Conservation (phyloP, 2,113 vertebrate species). For the Mirounga angustirostris region DNA sequence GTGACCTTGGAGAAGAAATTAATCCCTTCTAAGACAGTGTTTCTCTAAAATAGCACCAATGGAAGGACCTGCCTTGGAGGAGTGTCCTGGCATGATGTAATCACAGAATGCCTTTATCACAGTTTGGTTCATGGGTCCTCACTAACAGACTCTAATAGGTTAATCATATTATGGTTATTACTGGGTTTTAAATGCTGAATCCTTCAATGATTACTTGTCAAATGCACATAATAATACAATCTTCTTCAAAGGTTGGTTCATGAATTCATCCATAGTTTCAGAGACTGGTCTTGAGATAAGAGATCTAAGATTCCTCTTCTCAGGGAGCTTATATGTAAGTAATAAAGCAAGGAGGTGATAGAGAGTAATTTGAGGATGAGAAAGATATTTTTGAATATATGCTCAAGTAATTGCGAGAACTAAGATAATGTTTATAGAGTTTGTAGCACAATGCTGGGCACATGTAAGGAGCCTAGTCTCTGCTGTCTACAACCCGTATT, state of each 20-base stretch:
- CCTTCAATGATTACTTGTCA: not conserved
- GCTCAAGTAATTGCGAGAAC: not conserved
- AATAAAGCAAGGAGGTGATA: not conserved
- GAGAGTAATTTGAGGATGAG: not conserved
- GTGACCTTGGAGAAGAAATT: not conserved
- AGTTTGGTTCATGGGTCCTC: not conserved
- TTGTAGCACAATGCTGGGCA: not conserved
- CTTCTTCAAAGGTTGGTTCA: not conserved
- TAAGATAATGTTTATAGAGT: too few relatives aligned
- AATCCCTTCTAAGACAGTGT: not conserved
- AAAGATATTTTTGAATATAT: not conserved
- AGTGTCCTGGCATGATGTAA: not conserved
- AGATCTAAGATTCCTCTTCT: not conserved
- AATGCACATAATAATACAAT: not conserved
- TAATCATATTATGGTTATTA: not conserved
- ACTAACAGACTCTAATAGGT: not conserved
- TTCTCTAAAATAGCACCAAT: not conserved
- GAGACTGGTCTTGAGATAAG: not conserved
- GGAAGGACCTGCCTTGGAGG: not conserved
- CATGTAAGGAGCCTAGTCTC: not conserved
- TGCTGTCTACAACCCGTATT: rapidly evolving
- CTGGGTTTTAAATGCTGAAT: not conserved
- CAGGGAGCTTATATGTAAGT: not conserved
- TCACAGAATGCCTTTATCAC: not conserved
- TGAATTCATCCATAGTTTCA: not conserved